Conservation (phyloP, 2,888 invertebrate genomes). For the Prenolepis imparis region DNA sequence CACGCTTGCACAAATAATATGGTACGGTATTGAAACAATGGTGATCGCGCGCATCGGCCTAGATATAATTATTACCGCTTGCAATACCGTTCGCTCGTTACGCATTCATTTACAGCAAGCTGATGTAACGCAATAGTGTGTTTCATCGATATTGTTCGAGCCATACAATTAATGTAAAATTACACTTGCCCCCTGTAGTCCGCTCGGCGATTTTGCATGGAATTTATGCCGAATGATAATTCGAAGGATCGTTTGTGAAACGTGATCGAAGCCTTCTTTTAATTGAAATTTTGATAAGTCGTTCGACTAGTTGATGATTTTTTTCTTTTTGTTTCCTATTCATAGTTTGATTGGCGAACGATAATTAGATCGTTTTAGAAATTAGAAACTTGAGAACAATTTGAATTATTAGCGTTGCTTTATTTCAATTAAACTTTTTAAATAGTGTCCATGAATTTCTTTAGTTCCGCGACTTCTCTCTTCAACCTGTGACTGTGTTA, state of each 20-base stretch:
- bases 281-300: neutral
- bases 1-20: slow-evolving; percentile 57
- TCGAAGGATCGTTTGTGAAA: slow-evolving; percentile 48
- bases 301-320: neutral
- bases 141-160: slow-evolving; percentile 74
- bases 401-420: neutral
- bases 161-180: slow-evolving; percentile 76
- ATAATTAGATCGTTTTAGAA: neutral
- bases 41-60: slow-evolving; percentile 49
- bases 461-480: slow-evolving; percentile 2
- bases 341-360: neutral
- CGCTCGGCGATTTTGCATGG: slow-evolving; percentile 63
- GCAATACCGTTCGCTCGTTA: slow-evolving; percentile 73
- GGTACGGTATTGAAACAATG: slow-evolving; percentile 68
- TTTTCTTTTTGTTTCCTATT: neutral
- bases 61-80: slow-evolving; percentile 74
- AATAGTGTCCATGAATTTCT: neutral
- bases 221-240: slow-evolving; percentile 63
- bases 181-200: slow-evolving; percentile 58
- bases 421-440: slow-evolving; percentile 9
- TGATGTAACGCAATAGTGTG: slow-evolving; percentile 72
- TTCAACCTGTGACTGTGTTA: neutral
- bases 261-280: neutral
- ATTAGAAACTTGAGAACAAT: neutral
- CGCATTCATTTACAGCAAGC: slow-evolving; percentile 72